These are phyloP conservation scores for Carapus acus DNA, from an alignment of 2,797 vertebrate species.

Conservation along the genomic window DNA sequence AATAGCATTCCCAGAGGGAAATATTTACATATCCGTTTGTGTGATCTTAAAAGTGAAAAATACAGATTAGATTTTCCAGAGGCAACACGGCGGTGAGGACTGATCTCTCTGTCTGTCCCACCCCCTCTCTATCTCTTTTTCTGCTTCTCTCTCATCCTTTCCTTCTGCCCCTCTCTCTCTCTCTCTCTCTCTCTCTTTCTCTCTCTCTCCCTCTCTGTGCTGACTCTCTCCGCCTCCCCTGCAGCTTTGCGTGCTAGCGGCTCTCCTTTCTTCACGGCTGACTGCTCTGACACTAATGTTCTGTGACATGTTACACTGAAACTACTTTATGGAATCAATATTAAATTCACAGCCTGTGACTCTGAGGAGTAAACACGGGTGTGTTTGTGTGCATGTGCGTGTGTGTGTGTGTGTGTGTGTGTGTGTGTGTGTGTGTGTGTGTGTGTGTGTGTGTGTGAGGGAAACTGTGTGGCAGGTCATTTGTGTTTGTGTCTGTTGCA, in stretches of 20 bases:
- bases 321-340: conserved; percentile 99
- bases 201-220: background rate
- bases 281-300: conserved; percentile 80
- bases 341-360: conserved; percentile 95
- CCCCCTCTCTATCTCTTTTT: too few species aligned
- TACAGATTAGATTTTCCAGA: too few species aligned
- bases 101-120: too few species aligned
- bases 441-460: conserved; percentile 26
- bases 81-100: too few species aligned
- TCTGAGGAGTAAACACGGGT: conserved; percentile 86
- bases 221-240: conserved; percentile 38
- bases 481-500: background rate
- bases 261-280: conserved; percentile 78
- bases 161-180: background rate
- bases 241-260: conserved; percentile 86
- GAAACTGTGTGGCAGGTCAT: background rate
- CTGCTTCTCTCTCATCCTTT: background rate
- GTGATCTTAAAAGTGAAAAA: too few species aligned
- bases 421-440: background rate
- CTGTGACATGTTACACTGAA: conserved; percentile 98
- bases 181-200: background rate
- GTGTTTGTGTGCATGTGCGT: conserved; percentile 17
- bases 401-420: background rate
- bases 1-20: too few species aligned
- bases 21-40: too few species aligned